phyloP scores from a whole-genome alignment of 2,113 vertebrate species.

The Podiceps cristatus region DNA sequence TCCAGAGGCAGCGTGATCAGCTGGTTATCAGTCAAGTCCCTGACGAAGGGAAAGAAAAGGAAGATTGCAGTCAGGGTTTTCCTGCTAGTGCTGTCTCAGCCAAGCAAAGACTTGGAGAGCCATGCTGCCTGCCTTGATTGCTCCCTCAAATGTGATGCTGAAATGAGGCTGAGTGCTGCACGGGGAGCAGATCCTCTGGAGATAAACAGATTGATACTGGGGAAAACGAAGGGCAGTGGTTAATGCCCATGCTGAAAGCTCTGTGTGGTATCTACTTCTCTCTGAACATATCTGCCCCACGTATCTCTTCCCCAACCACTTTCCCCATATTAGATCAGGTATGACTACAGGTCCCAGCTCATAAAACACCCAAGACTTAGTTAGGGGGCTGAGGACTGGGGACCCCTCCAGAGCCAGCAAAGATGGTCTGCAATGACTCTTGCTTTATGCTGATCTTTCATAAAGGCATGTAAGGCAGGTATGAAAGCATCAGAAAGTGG shows the following conservation, averaged over 20 bases:
- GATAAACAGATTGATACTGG: background rate
- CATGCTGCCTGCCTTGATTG: background rate
- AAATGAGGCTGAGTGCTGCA: background rate
- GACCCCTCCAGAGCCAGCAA: background rate
- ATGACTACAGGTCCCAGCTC: background rate
- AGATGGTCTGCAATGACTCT: background rate
- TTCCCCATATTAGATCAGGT: background rate
- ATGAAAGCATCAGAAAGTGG: background rate
- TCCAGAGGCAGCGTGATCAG: conserved; percentile 84
- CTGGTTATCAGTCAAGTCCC: conserved; percentile 89
- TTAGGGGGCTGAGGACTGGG: background rate
- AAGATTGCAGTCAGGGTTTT: background rate
- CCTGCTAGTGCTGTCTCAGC: background rate
- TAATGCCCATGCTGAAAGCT: background rate
- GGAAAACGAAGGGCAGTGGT: background rate
- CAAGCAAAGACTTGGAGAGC: background rate
- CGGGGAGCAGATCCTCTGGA: background rate
- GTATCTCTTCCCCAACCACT: background rate
- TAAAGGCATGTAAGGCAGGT: background rate
- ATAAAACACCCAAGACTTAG: background rate
- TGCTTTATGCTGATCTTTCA: background rate
- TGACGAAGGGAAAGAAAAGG: conserved; percentile 58
- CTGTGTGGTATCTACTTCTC: background rate
- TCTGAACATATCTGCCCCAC: background rate
- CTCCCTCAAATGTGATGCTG: background rate